A percentile compares a stretch with the other conserved stretches of the same genome.
phyloP scores from a whole-genome alignment of 2,797 vertebrate genomes.

The Gephyroberyx darwinii region DNA sequence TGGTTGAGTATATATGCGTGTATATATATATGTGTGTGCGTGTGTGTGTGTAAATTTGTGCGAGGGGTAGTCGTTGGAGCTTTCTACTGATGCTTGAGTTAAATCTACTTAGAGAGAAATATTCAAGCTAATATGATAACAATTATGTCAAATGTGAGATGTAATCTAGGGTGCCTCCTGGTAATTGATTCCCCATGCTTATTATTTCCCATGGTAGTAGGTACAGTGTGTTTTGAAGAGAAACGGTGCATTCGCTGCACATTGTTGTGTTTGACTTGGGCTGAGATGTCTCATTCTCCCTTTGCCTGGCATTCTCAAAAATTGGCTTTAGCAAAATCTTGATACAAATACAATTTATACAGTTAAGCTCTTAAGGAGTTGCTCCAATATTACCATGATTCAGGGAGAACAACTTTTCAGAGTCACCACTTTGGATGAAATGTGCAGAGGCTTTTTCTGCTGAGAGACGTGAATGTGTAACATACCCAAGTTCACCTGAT shows the following conservation, averaged over 20 bases:
- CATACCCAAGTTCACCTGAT: conserved; percentile 19
- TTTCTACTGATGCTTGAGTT: conserved; percentile 60
- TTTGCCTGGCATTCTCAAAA: conserved; percentile 33
- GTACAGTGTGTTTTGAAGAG: conserved; percentile 1
- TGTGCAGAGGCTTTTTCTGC: conserved; percentile 22
- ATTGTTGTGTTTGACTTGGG: conserved; percentile 27
- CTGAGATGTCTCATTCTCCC: conserved; percentile 27
- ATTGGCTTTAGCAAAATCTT: conserved; percentile 14
- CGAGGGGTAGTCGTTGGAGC: conserved; percentile 32
- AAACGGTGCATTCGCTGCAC: conserved; percentile 18
- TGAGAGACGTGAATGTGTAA: conserved; percentile 32
- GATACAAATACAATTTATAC: neutral
- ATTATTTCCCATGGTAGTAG: conserved; percentile 11
- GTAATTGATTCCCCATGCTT: conserved; percentile 5
- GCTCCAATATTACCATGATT: neutral
- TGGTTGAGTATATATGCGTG: conserved; percentile 35
- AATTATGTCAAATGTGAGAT: conserved; percentile 46
- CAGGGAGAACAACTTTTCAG: conserved; percentile 20
- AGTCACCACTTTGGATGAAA: conserved; percentile 14
- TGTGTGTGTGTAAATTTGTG: conserved; percentile 35
- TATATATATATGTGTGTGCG: conserved; percentile 36
- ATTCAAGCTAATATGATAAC: conserved; percentile 32
- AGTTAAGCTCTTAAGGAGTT: neutral
- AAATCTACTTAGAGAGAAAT: conserved; percentile 49
- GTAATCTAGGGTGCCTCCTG: conserved; percentile 25